Conservation (phyloP, 2,797 vertebrate genomes). For the Buphagus erythrorhynchus region DNA sequence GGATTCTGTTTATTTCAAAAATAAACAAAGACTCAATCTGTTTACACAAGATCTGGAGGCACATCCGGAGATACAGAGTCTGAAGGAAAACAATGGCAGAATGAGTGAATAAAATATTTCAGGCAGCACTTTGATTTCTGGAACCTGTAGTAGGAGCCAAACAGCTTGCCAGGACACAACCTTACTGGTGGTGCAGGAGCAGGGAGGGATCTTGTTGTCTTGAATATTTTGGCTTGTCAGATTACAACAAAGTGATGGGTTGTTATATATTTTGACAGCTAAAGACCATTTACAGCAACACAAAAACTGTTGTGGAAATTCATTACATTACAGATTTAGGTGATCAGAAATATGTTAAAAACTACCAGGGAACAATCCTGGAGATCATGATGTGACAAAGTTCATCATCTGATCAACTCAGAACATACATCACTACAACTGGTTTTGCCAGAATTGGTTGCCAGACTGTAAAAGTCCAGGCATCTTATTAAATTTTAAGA, state of each 20-base stretch:
- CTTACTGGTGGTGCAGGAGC: neutral
- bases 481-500: neutral
- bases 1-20: neutral
- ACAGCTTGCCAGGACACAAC: neutral
- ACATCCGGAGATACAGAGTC: neutral
- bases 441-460: neutral
- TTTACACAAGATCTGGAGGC: neutral
- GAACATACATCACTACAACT: neutral
- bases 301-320: neutral
- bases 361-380: neutral
- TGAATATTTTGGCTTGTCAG: neutral
- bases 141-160: neutral
- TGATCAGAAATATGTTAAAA: neutral
- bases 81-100: conserved; percentile 14
- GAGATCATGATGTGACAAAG: neutral
- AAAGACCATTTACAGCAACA: neutral
- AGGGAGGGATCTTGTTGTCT: neutral
- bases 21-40: neutral
- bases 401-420: neutral
- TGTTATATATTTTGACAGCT: neutral
- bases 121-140: neutral
- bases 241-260: neutral
- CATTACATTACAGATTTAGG: neutral
- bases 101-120: neutral
- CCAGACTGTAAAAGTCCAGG: neutral